These are phyloP conservation scores for Beroe forskalii DNA, from an alignment of 37 sponge, comb jelly and placozoan genomes.

Conservation along the genomic window DNA sequence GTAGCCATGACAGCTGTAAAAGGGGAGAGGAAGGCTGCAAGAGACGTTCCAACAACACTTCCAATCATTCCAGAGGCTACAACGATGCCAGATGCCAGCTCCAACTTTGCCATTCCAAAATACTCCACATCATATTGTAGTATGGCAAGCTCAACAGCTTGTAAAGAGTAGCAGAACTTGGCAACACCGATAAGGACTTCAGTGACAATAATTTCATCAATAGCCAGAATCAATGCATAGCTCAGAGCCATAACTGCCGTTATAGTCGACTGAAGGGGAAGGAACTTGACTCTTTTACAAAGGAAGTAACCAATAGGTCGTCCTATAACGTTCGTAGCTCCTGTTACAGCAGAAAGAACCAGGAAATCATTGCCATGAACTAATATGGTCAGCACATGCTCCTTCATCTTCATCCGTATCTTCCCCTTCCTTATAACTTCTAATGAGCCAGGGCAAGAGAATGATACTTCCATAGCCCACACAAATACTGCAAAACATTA, in stretches of 20 bases:
- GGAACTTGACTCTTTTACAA: neutral
- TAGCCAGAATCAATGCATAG: neutral
- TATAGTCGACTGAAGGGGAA: neutral
- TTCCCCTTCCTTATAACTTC: neutral
- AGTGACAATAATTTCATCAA: neutral
- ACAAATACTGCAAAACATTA: neutral
- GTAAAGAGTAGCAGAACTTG: neutral
- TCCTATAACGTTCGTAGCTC: too few species aligned
- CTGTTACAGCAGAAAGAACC: too few species aligned
- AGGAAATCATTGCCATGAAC: neutral
- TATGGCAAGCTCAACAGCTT: neutral
- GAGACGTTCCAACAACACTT: too few species aligned
- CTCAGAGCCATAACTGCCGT: neutral
- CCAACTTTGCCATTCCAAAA: too few species aligned
- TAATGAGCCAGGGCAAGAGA: neutral
- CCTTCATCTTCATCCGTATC: too few species aligned
- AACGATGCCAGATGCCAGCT: too few species aligned
- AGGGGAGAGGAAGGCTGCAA: too few species aligned
- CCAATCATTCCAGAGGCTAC: too few species aligned
- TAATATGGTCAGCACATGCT: too few species aligned
- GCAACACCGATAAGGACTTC: neutral
- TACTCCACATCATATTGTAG: neutral
- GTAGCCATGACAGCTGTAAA: too few species aligned
- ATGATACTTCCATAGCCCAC: neutral
- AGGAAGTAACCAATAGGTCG: neutral